Evolutionary conservation across 2,113 vertebrate genomes (phyloP).

Genomic region (Mungos mungo): DNA sequence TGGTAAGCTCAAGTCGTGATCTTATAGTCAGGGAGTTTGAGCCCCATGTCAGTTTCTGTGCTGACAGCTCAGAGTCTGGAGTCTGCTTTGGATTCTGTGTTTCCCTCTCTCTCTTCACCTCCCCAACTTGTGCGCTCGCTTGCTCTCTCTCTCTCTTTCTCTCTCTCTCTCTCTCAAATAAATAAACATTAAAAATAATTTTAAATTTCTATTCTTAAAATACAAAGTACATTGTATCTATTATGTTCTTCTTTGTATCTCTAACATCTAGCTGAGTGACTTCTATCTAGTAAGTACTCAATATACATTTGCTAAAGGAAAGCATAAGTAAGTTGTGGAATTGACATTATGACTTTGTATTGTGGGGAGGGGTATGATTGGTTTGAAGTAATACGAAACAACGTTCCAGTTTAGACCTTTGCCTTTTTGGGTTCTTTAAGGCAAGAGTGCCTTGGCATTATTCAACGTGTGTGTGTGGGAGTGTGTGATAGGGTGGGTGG

Average conservation of each 20-base stretch:
- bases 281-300: not conserved
- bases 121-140: no score
- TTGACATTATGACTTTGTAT: not conserved
- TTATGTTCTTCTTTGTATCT: not conserved
- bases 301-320: not conserved
- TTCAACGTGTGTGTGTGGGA: not conserved
- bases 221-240: not conserved
- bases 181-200: no score
- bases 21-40: no score
- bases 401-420: not conserved
- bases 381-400: not conserved
- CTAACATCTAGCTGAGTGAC: not conserved
- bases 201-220: not conserved
- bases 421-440: not conserved
- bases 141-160: no score
- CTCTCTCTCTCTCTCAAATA: no score
- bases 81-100: no score
- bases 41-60: no score
- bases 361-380: not conserved
- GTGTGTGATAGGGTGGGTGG: not conserved
- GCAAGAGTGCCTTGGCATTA: not conserved
- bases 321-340: not conserved
- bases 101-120: no score
- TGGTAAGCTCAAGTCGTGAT: no score
- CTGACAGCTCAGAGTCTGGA: no score